Base-by-base conservation (phyloP, 23 tunicate genomes). In the Oikopleura albicans region DNA sequence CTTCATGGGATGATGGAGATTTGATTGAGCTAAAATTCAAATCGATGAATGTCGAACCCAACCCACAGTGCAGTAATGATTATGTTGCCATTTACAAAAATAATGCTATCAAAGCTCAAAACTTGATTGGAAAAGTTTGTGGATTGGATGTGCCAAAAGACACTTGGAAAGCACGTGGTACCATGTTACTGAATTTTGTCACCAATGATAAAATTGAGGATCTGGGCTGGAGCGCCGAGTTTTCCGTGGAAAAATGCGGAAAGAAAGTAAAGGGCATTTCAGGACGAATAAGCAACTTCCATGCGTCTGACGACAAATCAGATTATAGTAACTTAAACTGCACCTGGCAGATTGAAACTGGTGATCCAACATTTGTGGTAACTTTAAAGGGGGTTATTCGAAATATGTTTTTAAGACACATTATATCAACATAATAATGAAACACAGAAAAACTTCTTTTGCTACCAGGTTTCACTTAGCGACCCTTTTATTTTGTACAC, bases 261-360 rank as follows among this genome's bases (percentile, higher is more conserved):
- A 29, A 29, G 35, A 71, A 16, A 12, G 2, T 12, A 12, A 29
- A 71, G 35, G 79, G 37, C 79, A 29, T 29, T 2, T 71, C 35
- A 22, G 79, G 79, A 27, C 28, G 36, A 29, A 71, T 71, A 2
- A 2, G 37, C 28, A 71, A 71, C 79, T 71, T 2, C 4, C 79
- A 71, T 71, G 4, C 33, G 22, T 49, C 63, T 12, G 22, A 8
- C 22, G 63, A 49, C 63, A 22, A 49, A 8, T 8, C 12, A 8
- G 63, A 49, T 49, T 49, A 94, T 86, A 86, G 91, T 83, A 94
- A 90, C 76, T 86, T 89, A 0, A 88, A 94, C 83, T 94, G 98
- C 87, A 94, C 98, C 0, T 94, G 98, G 98, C 89, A 86, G 41
- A 90, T 94, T 75, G 75, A 85, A 39, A 89, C 87, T 36, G 40